Conservation (phyloP, 1,140 invertebrate genomes). For the Chionoecetes opilio region DNA sequence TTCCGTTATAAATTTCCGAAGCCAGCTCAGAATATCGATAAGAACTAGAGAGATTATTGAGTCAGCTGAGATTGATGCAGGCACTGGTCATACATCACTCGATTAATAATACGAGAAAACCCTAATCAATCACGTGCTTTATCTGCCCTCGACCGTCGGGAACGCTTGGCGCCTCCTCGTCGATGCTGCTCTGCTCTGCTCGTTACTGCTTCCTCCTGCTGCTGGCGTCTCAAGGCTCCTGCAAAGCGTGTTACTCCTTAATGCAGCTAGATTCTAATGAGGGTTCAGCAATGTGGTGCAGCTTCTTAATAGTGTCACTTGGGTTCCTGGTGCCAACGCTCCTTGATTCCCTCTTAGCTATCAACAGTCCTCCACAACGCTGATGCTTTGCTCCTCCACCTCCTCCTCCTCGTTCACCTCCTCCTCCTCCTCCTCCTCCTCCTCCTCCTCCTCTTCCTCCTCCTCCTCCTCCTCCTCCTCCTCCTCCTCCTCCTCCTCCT, state of each 20-base stretch:
- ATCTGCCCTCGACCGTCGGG: slow-evolving; percentile 22
- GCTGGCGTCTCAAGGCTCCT: not conserved
- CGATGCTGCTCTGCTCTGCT: not conserved
- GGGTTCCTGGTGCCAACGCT: not conserved
- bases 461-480: not conserved
- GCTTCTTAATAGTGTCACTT: not conserved
- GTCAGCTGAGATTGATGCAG: not conserved
- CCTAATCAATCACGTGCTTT: slow-evolving; percentile 16
- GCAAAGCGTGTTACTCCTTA: not conserved
- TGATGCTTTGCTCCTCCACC: not conserved
- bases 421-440: not conserved
- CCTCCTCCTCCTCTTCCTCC: not conserved
- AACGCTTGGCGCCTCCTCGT: not conserved
- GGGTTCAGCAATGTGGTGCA: not conserved
- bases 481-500: not conserved
- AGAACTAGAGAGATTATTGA: not conserved
- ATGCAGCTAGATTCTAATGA: not conserved
- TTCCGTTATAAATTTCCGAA: not conserved
- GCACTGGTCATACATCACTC: not conserved
- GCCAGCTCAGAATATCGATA: not conserved
- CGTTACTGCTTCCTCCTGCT: not conserved
- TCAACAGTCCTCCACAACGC: too few species aligned
- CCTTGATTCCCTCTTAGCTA: not conserved
- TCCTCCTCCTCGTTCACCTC: not conserved
- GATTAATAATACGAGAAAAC: slow-evolving; percentile 21